Evolutionary conservation across 2,888 invertebrate species (phyloP).

Genomic region (Tinea trinotella): DNA sequence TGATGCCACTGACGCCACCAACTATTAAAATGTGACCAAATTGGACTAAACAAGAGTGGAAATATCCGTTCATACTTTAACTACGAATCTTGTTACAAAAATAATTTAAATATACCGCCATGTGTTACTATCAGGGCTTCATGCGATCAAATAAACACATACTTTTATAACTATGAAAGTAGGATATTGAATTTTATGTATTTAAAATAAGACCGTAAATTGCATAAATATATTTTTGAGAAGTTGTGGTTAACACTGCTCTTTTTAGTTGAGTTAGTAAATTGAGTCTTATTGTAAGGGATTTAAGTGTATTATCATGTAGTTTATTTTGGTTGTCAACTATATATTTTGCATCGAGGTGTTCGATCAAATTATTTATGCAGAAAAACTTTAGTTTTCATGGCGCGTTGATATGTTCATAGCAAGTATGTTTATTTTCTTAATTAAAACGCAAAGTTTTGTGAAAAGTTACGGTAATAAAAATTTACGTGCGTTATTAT

Average conservation of each 20-base stretch:
- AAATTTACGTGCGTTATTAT: neutral
- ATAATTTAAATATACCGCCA: constrained; percentile 3
- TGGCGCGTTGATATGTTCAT: constrained; percentile 3
- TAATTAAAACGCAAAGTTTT: constrained; percentile 7
- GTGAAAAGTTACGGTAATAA: neutral
- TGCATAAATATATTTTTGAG: neutral
- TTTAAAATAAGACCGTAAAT: neutral
- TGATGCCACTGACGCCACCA: too few relatives aligned
- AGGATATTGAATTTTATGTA: neutral
- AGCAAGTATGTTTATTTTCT: constrained; percentile 2
- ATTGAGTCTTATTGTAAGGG: neutral
- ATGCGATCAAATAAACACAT: neutral
- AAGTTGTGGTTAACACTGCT: too few relatives aligned
- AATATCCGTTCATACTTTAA: neutral
- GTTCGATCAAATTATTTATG: neutral
- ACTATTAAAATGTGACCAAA: too few relatives aligned
- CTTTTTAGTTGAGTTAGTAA: too few relatives aligned
- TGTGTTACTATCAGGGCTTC: neutral
- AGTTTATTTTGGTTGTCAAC: neutral
- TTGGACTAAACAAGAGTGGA: too few relatives aligned
- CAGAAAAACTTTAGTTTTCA: neutral
- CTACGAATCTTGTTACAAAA: constrained; percentile 4
- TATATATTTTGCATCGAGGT: neutral
- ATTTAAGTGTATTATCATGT: neutral
- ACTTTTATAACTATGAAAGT: neutral